These are phyloP conservation scores for Baccha elongata DNA, from an alignment of 2,888 invertebrate genomes.

Conservation along the genomic window DNA sequence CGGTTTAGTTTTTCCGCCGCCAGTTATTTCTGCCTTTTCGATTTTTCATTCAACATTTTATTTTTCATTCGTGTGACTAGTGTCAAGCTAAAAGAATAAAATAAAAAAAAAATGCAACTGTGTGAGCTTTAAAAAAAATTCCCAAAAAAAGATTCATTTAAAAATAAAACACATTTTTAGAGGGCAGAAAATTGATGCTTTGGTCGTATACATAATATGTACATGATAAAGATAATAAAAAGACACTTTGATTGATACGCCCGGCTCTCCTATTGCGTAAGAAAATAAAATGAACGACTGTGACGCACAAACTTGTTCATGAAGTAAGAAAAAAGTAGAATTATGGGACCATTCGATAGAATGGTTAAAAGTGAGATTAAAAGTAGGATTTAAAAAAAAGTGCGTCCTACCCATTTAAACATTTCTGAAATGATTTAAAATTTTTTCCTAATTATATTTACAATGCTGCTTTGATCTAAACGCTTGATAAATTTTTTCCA, in stretches of 20 bases:
- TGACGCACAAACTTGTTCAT: too few species aligned
- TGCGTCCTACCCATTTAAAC: too few species aligned
- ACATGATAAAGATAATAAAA: slow-evolving; percentile 8
- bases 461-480: too few species aligned
- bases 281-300: too few species aligned
- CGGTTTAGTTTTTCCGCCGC: background rate
- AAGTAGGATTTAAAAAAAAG: too few species aligned
- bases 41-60: slow-evolving; percentile 7
- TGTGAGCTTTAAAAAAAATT: background rate
- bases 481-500: too few species aligned
- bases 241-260: slow-evolving; percentile 23
- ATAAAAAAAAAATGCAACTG: background rate
- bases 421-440: too few species aligned
- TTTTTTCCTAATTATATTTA: too few species aligned
- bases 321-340: too few species aligned
- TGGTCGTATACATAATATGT: background rate
- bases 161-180: background rate
- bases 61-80: background rate
- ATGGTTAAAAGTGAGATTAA: too few species aligned
- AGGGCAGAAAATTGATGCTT: slow-evolving; percentile 7
- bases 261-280: background rate
- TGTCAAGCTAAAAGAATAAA: background rate
- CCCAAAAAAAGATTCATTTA: background rate
- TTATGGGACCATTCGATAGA: too few species aligned
- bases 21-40: background rate